These are phyloP conservation scores for Lithobates pipiens DNA, from an alignment of 2,797 vertebrate genomes.

Conservation along the genomic window DNA sequence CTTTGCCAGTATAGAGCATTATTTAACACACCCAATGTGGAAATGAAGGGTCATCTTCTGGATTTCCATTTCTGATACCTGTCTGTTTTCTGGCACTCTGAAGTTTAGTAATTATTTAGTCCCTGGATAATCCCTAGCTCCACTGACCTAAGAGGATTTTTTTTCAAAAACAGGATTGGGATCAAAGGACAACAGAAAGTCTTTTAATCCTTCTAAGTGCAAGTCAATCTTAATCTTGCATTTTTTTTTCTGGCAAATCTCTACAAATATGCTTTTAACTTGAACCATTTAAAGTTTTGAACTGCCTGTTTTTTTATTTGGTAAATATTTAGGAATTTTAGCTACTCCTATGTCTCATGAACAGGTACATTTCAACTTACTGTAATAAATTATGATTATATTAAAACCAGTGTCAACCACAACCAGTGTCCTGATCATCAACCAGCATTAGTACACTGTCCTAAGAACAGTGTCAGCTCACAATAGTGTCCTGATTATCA, in stretches of 20 bases:
- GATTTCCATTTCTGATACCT: slow-evolving; percentile 58
- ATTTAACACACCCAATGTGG: slow-evolving; percentile 16
- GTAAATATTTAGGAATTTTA: background rate
- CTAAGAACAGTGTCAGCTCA: too few relatives aligned
- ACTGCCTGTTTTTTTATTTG: background rate
- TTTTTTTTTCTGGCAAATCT: slow-evolving; percentile 68
- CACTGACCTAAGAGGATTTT: slow-evolving; percentile 65
- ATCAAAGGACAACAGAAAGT: slow-evolving; percentile 72
- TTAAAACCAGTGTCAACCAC: too few relatives aligned
- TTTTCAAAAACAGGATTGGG: slow-evolving; percentile 67
- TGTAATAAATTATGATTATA: too few relatives aligned
- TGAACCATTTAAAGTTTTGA: slow-evolving; percentile 29
- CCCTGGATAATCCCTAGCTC: slow-evolving; percentile 65
- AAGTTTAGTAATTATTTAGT: slow-evolving; percentile 62
- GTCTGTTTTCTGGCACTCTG: slow-evolving; percentile 60
- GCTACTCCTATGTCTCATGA: too few relatives aligned
- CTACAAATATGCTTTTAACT: slow-evolving; percentile 71
- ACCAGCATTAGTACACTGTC: too few relatives aligned
- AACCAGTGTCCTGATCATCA: too few relatives aligned
- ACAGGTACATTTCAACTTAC: too few relatives aligned
- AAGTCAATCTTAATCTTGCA: slow-evolving; percentile 69
- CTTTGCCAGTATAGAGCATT: slow-evolving; percentile 38
- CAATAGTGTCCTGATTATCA: too few relatives aligned
- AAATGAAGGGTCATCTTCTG: slow-evolving; percentile 35
- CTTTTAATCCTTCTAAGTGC: slow-evolving; percentile 70